Evolutionary conservation across 2,888 invertebrate species (phyloP), one percentile per base, ranked within the genome.

Genomic region (Bellardia bayeri): DNA sequence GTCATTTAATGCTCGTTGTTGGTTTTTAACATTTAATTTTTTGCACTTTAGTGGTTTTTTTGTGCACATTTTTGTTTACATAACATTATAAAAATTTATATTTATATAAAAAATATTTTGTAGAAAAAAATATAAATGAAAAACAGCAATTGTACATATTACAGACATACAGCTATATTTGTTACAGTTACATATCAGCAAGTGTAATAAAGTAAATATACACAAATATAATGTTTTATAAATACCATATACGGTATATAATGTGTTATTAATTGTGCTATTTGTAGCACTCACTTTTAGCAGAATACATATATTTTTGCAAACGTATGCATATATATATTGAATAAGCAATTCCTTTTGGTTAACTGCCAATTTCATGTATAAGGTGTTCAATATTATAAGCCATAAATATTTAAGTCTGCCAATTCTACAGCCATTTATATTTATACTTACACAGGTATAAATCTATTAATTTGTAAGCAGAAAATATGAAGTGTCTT

Each of bases 251-350:
- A 64, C 5, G 54, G 33, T 42, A 54, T 78, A 11, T 78, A 85
- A 87, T 82, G 87, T 85, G 85, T 79, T 84, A 82, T 87, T 87
- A 87, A 87, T 85, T 85, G 87, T 69, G 78, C 64, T 64, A 85
- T 87, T 85, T 85, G 74, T 79, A 82, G 61, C 78, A 78, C 82
- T 74, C 63, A 54, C n/a, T 80, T 58, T 16, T 6, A 42, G 33
- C 1, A 40, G 33, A 3, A 6, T 14, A 56, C 40, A 40, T 4
- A 54, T 37, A 49, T 49, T 9, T 30, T 23, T 63, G 4, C 23
- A 45, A 45, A 33, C 11, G 16, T 5, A 14, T 51, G 5, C n/a
- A 14, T 54, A 54, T 9, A 23, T 3, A 45, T 64, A 23, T 3
- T 80, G n/a, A 45, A 37, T 68, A 51, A 40, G 54, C 45, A 23